A percentile compares a stretch with the other conserved stretches of the same genome.
phyloP scores from a whole-genome alignment of 2,888 invertebrate species.

The Yponomeuta sedellus region DNA sequence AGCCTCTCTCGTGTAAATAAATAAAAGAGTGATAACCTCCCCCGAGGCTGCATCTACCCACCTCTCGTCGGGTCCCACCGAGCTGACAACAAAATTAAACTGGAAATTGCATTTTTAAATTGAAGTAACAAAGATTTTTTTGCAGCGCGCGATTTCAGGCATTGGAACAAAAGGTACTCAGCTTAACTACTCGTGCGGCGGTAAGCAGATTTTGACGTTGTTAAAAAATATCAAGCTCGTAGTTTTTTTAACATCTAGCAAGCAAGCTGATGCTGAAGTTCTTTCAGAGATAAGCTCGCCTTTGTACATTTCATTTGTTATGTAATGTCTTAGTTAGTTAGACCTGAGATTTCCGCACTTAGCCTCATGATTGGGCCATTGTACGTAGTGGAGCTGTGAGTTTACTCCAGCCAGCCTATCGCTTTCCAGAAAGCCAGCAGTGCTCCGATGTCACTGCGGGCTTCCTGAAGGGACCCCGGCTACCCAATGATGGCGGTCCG shows the following conservation, averaged over 20 bases:
- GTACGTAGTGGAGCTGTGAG: too few relatives aligned
- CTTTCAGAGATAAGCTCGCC: too few relatives aligned
- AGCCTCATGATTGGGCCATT: too few relatives aligned
- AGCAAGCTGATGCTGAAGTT: too few relatives aligned
- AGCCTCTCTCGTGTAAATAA: constrained; percentile 7
- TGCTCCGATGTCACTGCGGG: too few relatives aligned
- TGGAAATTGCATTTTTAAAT: constrained; percentile 27
- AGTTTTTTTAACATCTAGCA: neutral
- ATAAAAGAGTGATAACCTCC: constrained; percentile 16
- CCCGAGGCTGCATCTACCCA: constrained; percentile 14
- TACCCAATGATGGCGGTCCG: too few relatives aligned
- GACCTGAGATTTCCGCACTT: too few relatives aligned
- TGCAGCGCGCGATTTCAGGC: neutral
- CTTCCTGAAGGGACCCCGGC: too few relatives aligned
- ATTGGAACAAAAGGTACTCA: neutral
- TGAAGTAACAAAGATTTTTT: constrained; percentile 20
- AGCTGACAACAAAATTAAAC: constrained; percentile 24
- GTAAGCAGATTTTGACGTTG: neutral
- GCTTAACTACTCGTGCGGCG: neutral
- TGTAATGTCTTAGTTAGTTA: too few relatives aligned
- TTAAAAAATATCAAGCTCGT: neutral
- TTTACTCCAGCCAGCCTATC: too few relatives aligned
- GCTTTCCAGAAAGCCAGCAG: too few relatives aligned
- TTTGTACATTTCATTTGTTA: too few relatives aligned
- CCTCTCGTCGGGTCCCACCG: constrained; percentile 5